phyloP scores from a whole-genome alignment of 2,888 invertebrate species.

The Lasius platythorax region DNA sequence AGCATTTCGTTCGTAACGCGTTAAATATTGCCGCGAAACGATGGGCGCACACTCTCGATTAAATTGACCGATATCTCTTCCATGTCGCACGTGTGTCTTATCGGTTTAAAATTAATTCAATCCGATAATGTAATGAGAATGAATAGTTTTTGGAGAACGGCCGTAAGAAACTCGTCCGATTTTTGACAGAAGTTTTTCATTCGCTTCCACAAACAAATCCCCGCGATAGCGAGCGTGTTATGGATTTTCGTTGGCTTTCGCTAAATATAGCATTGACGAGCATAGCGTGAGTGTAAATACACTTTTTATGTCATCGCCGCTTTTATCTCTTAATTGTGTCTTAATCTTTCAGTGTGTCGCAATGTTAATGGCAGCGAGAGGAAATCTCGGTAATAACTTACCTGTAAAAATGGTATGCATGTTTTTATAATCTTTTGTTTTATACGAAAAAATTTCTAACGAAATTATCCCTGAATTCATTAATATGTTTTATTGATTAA shows the following conservation, averaged over 20 bases:
- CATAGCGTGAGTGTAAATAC: slow-evolving; percentile 29
- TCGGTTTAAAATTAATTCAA: slow-evolving; percentile 20
- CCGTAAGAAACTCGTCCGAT: background rate
- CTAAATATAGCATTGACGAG: slow-evolving; percentile 19
- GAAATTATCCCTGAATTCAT: background rate
- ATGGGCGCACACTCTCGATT: background rate
- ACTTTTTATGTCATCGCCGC: background rate
- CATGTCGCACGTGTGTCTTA: slow-evolving; percentile 33
- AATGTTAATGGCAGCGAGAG: slow-evolving; percentile 8
- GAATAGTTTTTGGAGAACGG: background rate
- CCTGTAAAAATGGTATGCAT: slow-evolving; percentile 44
- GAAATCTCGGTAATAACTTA: background rate
- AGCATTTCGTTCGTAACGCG: background rate
- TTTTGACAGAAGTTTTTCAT: slow-evolving; percentile 37
- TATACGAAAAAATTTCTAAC: background rate
- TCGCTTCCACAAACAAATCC: background rate
- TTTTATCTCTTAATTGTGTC: slow-evolving; percentile 10
- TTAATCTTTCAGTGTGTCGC: slow-evolving; percentile 42
- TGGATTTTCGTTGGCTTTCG: slow-evolving; percentile 2
- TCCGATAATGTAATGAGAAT: slow-evolving; percentile 14
- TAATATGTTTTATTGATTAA: background rate
- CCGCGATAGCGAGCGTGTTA: background rate
- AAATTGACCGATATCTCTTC: background rate
- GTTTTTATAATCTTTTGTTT: background rate
- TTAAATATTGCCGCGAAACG: background rate